A percentile compares a stretch with the other conserved stretches of the same genome.
phyloP scores from a whole-genome alignment of 2,113 vertebrate species.

The Agelaius tricolor region DNA sequence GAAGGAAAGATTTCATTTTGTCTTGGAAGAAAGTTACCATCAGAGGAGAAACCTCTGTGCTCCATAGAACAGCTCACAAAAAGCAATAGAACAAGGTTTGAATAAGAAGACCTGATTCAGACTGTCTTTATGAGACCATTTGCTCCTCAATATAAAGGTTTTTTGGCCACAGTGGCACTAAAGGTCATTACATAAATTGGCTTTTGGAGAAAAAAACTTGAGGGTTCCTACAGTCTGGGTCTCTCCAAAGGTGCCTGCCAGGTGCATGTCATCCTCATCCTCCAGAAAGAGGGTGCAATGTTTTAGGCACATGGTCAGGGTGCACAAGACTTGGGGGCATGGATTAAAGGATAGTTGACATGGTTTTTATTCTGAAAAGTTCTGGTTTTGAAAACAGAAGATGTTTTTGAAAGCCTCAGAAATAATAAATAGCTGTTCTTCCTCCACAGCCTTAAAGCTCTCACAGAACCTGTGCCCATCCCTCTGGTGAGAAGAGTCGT shows the following conservation, averaged over 20 bases:
- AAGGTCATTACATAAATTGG: not conserved
- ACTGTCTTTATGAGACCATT: rapidly evolving
- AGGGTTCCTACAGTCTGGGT: not conserved
- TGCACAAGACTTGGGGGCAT: not conserved
- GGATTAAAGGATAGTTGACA: not conserved
- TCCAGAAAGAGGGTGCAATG: not conserved
- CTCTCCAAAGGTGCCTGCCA: not conserved
- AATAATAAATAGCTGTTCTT: not conserved
- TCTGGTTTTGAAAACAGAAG: not conserved
- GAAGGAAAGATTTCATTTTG: not conserved
- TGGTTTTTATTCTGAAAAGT: not conserved
- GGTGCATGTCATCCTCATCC: rapidly evolving
- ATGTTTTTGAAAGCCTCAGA: not conserved
- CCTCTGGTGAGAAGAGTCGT: not conserved
- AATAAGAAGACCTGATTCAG: not conserved
- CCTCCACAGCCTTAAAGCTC: rapidly evolving
- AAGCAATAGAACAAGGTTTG: not conserved
- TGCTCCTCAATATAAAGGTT: not conserved
- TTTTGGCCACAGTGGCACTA: not conserved
- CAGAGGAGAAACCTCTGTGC: not conserved
- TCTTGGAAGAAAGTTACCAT: not conserved
- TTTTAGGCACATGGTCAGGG: not conserved
- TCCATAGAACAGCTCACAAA: not conserved
- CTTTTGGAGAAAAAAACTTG: not conserved
- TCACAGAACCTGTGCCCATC: not conserved